A percentile compares a stretch with the other conserved stretches of the same genome.
Conservation (phyloP, 30 jellyfish, hydroid and myxozoan species). For the Aurelia sp. region DNA sequence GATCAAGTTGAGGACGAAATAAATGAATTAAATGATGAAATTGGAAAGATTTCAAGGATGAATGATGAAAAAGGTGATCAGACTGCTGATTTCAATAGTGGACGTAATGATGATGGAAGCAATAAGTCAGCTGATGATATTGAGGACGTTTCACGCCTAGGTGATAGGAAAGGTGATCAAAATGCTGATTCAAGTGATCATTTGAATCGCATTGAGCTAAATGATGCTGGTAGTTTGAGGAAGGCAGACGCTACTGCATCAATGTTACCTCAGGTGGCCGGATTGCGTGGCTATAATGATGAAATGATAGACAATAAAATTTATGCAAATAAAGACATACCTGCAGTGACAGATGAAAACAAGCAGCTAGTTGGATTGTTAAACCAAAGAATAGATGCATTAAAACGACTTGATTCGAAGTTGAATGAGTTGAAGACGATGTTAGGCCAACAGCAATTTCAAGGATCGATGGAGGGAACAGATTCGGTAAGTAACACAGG, state of each 20-base stretch:
- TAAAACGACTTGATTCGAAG: constrained; percentile 23
- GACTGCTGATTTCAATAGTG: background rate
- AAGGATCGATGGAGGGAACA: background rate
- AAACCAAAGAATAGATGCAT: constrained; percentile 39
- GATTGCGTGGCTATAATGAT: background rate
- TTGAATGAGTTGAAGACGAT: constrained; percentile 26
- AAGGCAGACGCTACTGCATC: background rate
- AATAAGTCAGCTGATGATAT: background rate
- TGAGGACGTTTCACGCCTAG: constrained; percentile 2
- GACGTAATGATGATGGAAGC: background rate
- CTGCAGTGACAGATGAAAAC: constrained; percentile 12
- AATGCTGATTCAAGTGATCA: too few species aligned
- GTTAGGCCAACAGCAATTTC: constrained; percentile 16
- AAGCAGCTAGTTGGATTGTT: constrained; percentile 40
- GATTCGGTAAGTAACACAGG: background rate
- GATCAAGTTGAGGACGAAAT: constrained; percentile 22
- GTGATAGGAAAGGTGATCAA: background rate
- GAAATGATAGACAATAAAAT: background rate
- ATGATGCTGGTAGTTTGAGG: too few species aligned
- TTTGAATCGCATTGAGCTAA: too few species aligned
- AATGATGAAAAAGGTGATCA: background rate
- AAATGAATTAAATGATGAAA: constrained; percentile 1
- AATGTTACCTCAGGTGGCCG: constrained; percentile 35
- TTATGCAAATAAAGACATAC: constrained; percentile 21
- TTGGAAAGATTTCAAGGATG: background rate